Percentiles rank a stretch among this genome's conserved stretches.
These are phyloP conservation scores for Ifrita kowaldi DNA, from an alignment of 2,113 vertebrate genomes.

Conservation along the genomic window DNA sequence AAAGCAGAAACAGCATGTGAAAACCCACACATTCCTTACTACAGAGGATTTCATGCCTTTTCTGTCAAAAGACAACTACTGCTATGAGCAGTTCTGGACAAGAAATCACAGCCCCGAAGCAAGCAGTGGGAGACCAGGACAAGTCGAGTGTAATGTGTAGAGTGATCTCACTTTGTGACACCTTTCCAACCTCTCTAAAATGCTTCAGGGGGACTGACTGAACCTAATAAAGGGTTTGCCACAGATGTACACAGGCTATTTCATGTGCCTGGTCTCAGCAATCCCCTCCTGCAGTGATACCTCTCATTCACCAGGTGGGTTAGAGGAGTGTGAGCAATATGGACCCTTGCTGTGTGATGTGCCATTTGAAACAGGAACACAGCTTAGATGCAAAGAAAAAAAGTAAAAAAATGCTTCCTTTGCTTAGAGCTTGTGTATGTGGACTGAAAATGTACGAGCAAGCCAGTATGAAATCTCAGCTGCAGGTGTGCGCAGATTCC, in stretches of 20 bases:
- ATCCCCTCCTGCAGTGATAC: not conserved
- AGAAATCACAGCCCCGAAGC: not conserved
- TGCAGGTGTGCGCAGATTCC: not conserved
- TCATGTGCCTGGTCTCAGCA: not conserved
- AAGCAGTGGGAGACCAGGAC: not conserved
- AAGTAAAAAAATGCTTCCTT: rapidly evolving
- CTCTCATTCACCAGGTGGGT: not conserved
- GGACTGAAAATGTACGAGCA: not conserved
- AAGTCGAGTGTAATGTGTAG: not conserved
- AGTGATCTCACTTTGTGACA: not conserved
- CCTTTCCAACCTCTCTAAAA: not conserved
- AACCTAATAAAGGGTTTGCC: not conserved
- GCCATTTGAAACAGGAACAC: not conserved
- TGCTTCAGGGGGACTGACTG: not conserved
- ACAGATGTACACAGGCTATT: not conserved
- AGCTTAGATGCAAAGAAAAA: rapidly evolving
- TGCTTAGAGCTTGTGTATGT: not conserved
- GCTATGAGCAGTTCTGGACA: not conserved
- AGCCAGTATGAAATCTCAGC: not conserved
- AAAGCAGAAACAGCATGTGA: not conserved
- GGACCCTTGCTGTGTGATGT: not conserved
- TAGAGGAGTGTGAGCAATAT: not conserved
- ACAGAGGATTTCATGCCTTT: not conserved
- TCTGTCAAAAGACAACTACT: not conserved
- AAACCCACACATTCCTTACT: not conserved